These are phyloP conservation scores for Sphyrna mokarran DNA, from an alignment of 2,113 vertebrate genomes.

Conservation along the genomic window DNA sequence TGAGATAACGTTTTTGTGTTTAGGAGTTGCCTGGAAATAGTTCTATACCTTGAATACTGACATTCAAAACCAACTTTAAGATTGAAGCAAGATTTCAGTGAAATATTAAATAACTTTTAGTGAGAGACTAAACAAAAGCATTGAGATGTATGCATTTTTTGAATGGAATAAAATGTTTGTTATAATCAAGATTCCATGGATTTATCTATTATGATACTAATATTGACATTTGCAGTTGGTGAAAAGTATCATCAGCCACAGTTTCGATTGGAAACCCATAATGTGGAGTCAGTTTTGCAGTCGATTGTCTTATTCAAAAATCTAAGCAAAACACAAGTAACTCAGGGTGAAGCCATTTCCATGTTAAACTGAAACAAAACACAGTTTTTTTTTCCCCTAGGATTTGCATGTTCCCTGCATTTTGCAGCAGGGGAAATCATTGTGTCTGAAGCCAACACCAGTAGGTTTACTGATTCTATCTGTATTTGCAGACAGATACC, in stretches of 20 bases:
- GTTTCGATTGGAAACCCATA: neutral
- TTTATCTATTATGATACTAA: neutral
- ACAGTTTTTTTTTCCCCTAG: neutral
- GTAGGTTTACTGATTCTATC: neutral
- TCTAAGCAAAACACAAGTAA: neutral
- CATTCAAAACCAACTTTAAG: neutral
- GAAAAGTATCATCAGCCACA: neutral
- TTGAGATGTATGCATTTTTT: neutral
- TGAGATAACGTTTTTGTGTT: neutral
- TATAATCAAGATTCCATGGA: neutral
- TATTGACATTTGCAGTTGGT: neutral
- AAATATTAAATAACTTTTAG: neutral
- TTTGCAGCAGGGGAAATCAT: neutral
- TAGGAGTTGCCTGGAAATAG: neutral
- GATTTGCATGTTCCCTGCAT: neutral
- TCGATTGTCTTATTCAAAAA: neutral
- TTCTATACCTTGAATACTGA: neutral
- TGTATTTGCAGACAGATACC: neutral
- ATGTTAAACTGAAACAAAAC: neutral
- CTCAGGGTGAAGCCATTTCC: neutral
- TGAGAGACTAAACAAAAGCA: neutral
- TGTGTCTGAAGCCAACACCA: neutral
- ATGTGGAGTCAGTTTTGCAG: neutral
- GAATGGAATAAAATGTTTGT: neutral
- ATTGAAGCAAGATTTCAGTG: neutral